Evolutionary conservation across 2,797 vertebrate genomes (phyloP).

Genomic region (Rousettus madagascariensis): DNA sequence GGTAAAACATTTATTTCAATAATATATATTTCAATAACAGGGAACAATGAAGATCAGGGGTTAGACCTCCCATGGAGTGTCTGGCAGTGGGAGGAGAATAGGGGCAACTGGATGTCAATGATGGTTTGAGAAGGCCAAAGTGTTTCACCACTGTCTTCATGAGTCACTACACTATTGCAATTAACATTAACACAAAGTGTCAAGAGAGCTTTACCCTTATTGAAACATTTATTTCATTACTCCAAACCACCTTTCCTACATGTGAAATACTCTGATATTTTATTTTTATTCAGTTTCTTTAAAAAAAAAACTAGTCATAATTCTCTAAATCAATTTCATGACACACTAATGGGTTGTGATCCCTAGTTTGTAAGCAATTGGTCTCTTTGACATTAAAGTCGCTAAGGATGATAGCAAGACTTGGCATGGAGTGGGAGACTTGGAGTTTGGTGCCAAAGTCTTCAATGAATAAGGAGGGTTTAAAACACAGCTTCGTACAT

Average conservation of each 20-base stretch:
- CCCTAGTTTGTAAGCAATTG: background rate
- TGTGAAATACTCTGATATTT: background rate
- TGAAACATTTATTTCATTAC: background rate
- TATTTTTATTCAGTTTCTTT: constrained; percentile 41
- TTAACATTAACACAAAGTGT: constrained; percentile 45
- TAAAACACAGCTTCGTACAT: background rate
- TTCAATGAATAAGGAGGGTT: background rate
- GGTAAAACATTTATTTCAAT: too few relatives aligned
- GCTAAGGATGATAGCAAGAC: background rate
- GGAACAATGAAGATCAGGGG: background rate
- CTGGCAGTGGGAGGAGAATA: background rate
- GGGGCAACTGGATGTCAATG: background rate
- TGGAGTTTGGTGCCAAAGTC: background rate
- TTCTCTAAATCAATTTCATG: background rate
- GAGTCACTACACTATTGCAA: background rate
- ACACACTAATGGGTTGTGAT: background rate
- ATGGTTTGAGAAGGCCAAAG: background rate
- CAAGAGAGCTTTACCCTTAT: background rate
- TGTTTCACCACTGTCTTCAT: background rate
- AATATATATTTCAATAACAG: too few relatives aligned
- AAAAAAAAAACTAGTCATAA: background rate
- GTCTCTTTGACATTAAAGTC: constrained; percentile 41
- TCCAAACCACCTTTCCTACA: background rate
- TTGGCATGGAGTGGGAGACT: background rate
- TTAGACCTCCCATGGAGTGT: background rate